Evolutionary conservation across 1,140 invertebrate species (phyloP).

Genomic region (Melanaphis sacchari): DNA sequence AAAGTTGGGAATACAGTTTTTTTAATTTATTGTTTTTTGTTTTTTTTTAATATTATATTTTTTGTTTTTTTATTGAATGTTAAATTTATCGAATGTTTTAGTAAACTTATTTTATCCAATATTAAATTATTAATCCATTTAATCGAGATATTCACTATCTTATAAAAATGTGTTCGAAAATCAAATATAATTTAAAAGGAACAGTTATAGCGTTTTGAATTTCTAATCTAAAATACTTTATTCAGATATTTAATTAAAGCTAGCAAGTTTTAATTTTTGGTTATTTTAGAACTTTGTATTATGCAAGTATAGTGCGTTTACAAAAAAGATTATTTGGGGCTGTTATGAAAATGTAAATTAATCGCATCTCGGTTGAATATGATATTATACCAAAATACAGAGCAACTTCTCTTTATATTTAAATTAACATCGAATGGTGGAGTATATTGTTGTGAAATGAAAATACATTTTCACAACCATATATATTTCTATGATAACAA

Average conservation of each 20-base stretch:
- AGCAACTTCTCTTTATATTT: slow-evolving; percentile 34
- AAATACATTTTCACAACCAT: not conserved
- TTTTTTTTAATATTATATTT: not conserved
- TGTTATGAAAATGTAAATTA: slow-evolving; percentile 43
- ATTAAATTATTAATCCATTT: not conserved
- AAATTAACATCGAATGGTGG: not conserved
- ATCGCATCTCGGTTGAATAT: not conserved
- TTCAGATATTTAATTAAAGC: not conserved
- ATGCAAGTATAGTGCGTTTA: not conserved
- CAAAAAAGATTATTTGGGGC: not conserved
- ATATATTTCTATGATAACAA: not conserved
- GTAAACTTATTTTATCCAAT: not conserved
- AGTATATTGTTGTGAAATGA: slow-evolving; percentile 4
- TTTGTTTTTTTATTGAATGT: not conserved
- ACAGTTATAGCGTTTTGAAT: not conserved
- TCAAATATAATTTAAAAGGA: not conserved
- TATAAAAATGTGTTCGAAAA: not conserved
- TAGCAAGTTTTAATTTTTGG: not conserved
- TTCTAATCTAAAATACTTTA: not conserved
- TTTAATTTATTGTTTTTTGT: not conserved
- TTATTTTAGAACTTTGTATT: not conserved
- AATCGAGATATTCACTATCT: not conserved
- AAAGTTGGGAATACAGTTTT: not conserved
- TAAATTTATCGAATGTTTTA: not conserved
- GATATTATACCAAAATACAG: not conserved